Conservation (phyloP, 2,797 vertebrate genomes). For the Lithobates pipiens region DNA sequence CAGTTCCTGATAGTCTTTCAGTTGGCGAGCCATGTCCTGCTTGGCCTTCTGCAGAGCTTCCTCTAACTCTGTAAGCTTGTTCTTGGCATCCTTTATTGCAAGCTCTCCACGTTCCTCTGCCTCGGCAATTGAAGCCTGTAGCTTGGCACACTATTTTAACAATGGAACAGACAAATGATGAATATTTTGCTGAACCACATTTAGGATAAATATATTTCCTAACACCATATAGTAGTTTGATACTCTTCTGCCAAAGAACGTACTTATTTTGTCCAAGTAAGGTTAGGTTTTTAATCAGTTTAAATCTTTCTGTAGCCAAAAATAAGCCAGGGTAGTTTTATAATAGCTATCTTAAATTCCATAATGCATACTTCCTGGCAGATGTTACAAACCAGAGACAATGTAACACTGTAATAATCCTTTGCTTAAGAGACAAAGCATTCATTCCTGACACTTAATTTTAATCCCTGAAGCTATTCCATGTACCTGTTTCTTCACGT, state of each 20-base stretch:
- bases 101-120: constrained; percentile 66
- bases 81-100: constrained; percentile 68
- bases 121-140: constrained; percentile 70
- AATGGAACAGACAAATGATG: neutral
- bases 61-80: constrained; percentile 72
- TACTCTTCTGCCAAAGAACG: constrained; percentile 14
- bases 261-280: constrained; percentile 9
- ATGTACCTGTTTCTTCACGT: constrained; percentile 79
- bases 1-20: constrained; percentile 80
- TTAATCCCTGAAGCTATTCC: constrained; percentile 26
- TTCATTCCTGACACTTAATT: constrained; percentile 15
- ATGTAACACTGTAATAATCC: constrained; percentile 41
- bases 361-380: constrained; percentile 45
- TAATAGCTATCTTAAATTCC: constrained; percentile 13
- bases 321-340: neutral
- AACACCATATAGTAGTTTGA: neutral
- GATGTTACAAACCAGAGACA: constrained; percentile 30
- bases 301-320: neutral
- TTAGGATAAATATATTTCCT: neutral
- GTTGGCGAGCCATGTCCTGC: constrained; percentile 77
- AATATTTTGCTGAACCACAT: neutral
- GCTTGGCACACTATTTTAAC: constrained; percentile 66
- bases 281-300: constrained; percentile 12
- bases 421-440: neutral
- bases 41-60: constrained; percentile 77